These are phyloP conservation scores for Catalaphyllia jardinei DNA, from an alignment of 64 coral and sea anemone genomes.

Conservation along the genomic window DNA sequence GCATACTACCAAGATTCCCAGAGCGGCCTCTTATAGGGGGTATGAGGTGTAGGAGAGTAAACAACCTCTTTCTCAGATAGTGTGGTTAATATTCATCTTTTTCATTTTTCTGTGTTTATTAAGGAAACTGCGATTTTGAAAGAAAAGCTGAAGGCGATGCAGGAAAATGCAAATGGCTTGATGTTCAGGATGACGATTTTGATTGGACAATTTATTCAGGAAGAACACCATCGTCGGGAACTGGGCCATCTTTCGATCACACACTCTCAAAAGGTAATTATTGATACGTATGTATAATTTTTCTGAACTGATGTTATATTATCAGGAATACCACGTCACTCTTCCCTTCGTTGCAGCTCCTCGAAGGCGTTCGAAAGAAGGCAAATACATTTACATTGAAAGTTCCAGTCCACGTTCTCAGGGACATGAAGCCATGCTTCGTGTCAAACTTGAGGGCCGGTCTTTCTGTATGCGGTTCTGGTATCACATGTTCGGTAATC, in stretches of 20 bases:
- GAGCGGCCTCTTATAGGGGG: too few species aligned
- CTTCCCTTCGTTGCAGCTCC: background rate
- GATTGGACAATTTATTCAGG: background rate
- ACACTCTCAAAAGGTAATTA: background rate
- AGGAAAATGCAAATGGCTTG: background rate
- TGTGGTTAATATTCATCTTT: background rate
- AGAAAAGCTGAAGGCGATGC: background rate
- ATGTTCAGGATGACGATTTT: background rate
- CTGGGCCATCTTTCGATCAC: slow-evolving; percentile 26
- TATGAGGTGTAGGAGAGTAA: too few species aligned
- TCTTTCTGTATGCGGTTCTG: slow-evolving; percentile 35
- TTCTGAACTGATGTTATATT: too few species aligned
- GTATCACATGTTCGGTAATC: slow-evolving; percentile 49
- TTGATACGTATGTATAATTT: too few species aligned
- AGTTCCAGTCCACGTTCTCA: slow-evolving; percentile 5
- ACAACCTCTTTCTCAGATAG: too few species aligned
- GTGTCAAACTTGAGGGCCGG: slow-evolving; percentile 28
- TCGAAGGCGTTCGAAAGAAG: background rate
- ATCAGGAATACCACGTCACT: too few species aligned
- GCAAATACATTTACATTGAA: slow-evolving; percentile 61
- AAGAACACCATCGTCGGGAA: slow-evolving; percentile 11
- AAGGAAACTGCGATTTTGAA: slow-evolving; percentile 50
- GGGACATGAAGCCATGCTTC: slow-evolving; percentile 27
- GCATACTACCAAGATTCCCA: too few species aligned
- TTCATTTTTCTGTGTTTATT: background rate